Base-by-base conservation (phyloP, 2,888 invertebrate genomes). In the Tryphoninae sp. region DNA sequence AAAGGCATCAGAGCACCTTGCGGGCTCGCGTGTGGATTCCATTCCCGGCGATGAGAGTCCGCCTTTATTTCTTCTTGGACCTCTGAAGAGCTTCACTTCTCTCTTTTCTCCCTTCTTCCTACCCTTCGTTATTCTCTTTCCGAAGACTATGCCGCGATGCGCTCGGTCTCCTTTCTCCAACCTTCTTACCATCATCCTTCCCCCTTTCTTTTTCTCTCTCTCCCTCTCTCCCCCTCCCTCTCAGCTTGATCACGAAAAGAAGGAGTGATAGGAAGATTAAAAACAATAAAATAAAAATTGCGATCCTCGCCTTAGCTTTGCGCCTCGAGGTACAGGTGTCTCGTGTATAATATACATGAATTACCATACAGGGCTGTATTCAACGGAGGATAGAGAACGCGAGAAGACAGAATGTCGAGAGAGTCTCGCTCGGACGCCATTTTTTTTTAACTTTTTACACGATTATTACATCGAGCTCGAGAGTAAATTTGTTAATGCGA, bases 151-250 rank as follows among this genome's bases (percentile, higher is more conserved):
- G 45, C 64, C 49, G 22, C 51, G 73, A 80, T 73, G 71, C 72
- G 53, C 69, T 62, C 80, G 80, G 69, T 80, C 80, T 84, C 78
- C 82, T 84, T 82, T 84, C 82, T 68, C 80, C 80, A 78, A 80
- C 78, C 82, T 84, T 73, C 82, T 82, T 77, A 62, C 71, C n/a
- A 72, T 74, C 67, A 58, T 62, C 33, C 33, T 33, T 33, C 33
- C 72, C 65, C 58, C 51, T 45, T 1, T 33, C 33, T 33, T 6
- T 33, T 7, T 33, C 33, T 33, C 33, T 33, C 33, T 33, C 73
- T 58, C 42, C 22, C 33, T 51, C 8, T 23, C n/a, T 49, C 49
- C 19, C 49, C 19, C 2, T 49, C 72, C 79, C 81, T 72, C 79
- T 76, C 69, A 64, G 65, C 72, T 55, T 76, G 23, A 67, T 68